A percentile compares a stretch with the other conserved stretches of the same genome.
These are phyloP conservation scores for Zaprionus camerounensis DNA, from an alignment of 1,140 invertebrate genomes.

Conservation along the genomic window DNA sequence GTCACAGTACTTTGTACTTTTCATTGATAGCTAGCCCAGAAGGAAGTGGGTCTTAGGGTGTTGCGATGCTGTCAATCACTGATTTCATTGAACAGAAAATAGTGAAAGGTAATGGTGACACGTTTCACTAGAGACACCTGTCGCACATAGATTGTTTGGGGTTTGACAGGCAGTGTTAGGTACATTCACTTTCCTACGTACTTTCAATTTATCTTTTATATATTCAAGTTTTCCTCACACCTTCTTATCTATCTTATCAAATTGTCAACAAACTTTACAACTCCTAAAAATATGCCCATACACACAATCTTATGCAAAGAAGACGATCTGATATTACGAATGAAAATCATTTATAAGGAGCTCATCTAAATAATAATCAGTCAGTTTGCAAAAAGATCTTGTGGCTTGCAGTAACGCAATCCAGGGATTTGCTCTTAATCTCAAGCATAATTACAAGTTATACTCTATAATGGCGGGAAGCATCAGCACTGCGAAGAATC, in stretches of 20 bases:
- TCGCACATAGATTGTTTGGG: background rate
- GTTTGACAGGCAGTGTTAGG: background rate
- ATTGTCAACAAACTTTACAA: conserved; percentile 3
- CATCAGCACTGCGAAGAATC: conserved; percentile 36
- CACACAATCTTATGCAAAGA: background rate
- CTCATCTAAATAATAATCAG: conserved; percentile 2
- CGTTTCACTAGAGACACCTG: background rate
- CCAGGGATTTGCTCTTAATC: background rate
- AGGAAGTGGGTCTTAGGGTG: background rate
- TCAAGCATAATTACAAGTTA: background rate
- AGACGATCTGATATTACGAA: conserved; percentile 9
- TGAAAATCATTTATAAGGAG: conserved; percentile 29
- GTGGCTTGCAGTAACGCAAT: conserved; percentile 13
- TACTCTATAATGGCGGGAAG: conserved; percentile 21
- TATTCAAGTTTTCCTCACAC: background rate
- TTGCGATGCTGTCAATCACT: conserved; percentile 31
- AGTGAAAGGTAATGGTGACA: background rate
- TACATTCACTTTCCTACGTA: background rate
- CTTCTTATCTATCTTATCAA: conserved; percentile 26
- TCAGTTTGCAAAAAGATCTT: conserved; percentile 27
- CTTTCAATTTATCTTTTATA: background rate
- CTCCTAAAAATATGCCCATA: background rate
- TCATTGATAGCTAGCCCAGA: background rate
- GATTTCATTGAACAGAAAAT: background rate
- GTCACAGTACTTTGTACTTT: conserved; percentile 3